A percentile compares a stretch with the other conserved stretches of the same genome.
Evolutionary conservation across 2,888 invertebrate genomes (phyloP).

Genomic region (Liposcelis brunnea): DNA sequence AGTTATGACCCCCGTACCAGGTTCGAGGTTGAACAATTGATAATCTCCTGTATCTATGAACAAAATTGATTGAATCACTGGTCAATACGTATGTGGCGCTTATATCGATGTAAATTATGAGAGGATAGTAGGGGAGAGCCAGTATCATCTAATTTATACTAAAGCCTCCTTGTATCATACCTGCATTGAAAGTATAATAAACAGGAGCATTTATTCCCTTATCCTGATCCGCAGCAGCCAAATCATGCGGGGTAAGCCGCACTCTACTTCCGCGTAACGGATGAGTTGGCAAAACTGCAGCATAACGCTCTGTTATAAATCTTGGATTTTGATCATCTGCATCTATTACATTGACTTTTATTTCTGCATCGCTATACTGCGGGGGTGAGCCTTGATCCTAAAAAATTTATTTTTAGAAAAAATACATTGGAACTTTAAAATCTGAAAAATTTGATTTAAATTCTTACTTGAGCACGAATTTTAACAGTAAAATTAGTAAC

Average conservation of each 20-base stretch:
- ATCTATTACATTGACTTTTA: slow-evolving; percentile 65
- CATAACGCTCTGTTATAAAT: slow-evolving; percentile 58
- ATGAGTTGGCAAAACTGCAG: slow-evolving; percentile 45
- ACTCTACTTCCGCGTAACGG: slow-evolving; percentile 12
- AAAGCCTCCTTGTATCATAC: slow-evolving; percentile 18
- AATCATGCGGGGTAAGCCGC: slow-evolving; percentile 48
- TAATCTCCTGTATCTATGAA: slow-evolving; percentile 40
- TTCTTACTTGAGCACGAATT: slow-evolving; percentile 37
- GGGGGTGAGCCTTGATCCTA: slow-evolving; percentile 71
- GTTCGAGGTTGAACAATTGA: slow-evolving; percentile 42
- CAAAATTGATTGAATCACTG: no score
- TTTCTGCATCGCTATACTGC: slow-evolving; percentile 50
- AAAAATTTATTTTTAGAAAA: slow-evolving; percentile 9
- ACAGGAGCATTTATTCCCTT: slow-evolving; percentile 57
- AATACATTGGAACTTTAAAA: no score
- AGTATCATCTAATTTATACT: no score
- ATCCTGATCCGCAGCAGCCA: slow-evolving; percentile 68
- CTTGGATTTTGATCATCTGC: slow-evolving; percentile 85
- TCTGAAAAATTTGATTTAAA: no score
- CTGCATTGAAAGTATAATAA: slow-evolving; percentile 43
- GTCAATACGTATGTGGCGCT: no score
- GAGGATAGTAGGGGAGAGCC: no score
- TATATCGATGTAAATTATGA: no score
- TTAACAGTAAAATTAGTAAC: slow-evolving; percentile 59
- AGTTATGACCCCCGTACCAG: slow-evolving; percentile 43